Evolutionary conservation across 2,888 invertebrate genomes (phyloP), one percentile per base, ranked within the genome.

Genomic region (Polyommatus iphigenia): DNA sequence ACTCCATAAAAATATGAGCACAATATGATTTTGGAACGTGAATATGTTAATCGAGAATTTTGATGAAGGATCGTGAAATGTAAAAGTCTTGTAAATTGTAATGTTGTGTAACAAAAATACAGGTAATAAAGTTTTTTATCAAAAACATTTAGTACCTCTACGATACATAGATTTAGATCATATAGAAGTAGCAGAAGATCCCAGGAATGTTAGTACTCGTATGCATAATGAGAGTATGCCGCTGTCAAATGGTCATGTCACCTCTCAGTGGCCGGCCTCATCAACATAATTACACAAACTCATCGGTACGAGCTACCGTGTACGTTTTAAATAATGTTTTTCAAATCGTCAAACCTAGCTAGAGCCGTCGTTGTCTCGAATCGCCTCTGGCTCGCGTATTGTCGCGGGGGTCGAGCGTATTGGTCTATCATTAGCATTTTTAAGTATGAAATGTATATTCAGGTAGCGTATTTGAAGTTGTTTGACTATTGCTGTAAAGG

Each of bases 391-490:
- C 73, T 73, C 41, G 41, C 36, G 59, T 77, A 54, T 72, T 77
- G 77, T 72, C 24, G 71, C 20, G 50, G 20, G 24, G 77, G 54
- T 57, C 71, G 29, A 15, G 77, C 29, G 32, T 29, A 72, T 54
- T 80, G 77, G 81, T 76, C 71, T 4, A 13, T 24, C 79, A 82
- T 83, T 89, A 86, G 85, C 89, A 89, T 90, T 88, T 89, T 86
- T 82, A 85, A 85, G 79, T 83, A 83, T 87, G 87, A 89, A 89
- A 90, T 88, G 89, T 88, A 85, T 89, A 88, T 89, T 89, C 88
- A 88, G 88, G 91, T 89, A 89, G 89, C 84, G 85, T 87, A 87
- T 89, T 89, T 87, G 84, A 85, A 83, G 80, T 83, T 90, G 88
- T 89, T 87, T 88, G 87, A 87, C 82, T 81, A 83, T 84, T 62